Conservation (phyloP, 2,113 vertebrate species). For the Phycodurus eques region DNA sequence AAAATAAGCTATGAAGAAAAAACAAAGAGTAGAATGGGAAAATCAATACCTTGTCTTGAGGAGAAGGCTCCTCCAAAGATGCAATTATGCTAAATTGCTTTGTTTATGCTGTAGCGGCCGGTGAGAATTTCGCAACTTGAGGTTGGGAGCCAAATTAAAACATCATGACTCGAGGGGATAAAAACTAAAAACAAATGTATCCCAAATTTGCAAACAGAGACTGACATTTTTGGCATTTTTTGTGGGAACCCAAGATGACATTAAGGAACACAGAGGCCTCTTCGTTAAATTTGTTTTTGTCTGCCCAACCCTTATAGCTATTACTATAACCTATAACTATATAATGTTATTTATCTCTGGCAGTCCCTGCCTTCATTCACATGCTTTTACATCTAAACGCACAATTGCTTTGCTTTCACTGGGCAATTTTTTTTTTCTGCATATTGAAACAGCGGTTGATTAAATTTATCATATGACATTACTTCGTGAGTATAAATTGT, state of each 20-base stretch:
- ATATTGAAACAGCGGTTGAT: background rate
- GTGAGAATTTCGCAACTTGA: slow-evolving; percentile 51
- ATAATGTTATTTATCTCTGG: slow-evolving; percentile 17
- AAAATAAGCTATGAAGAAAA: slow-evolving; percentile 61
- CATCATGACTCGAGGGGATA: slow-evolving; percentile 49
- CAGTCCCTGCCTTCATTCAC: slow-evolving; percentile 12
- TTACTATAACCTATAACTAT: slow-evolving; percentile 17
- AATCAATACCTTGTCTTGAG: slow-evolving; percentile 71
- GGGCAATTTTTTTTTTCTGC: background rate
- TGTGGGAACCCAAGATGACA: slow-evolving; percentile 34
- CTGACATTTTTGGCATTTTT: slow-evolving; percentile 26
- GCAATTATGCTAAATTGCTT: slow-evolving; percentile 75
- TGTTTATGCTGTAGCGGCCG: slow-evolving; percentile 59
- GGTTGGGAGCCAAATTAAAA: slow-evolving; percentile 58
- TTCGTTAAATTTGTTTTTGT: slow-evolving; percentile 32
- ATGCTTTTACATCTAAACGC: background rate
- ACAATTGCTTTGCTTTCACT: background rate
- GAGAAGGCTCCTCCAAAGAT: slow-evolving; percentile 67
- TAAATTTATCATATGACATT: background rate
- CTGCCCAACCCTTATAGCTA: slow-evolving; percentile 11
- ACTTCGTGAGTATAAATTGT: too few relatives aligned
- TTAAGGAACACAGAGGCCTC: slow-evolving; percentile 31
- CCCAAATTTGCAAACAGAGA: slow-evolving; percentile 19
- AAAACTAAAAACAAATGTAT: slow-evolving; percentile 46
- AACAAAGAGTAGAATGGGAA: slow-evolving; percentile 57